A percentile compares a stretch with the other conserved stretches of the same genome.
These are phyloP conservation scores for Zonitis immaculata DNA, from an alignment of 2,888 invertebrate genomes.

Conservation along the genomic window DNA sequence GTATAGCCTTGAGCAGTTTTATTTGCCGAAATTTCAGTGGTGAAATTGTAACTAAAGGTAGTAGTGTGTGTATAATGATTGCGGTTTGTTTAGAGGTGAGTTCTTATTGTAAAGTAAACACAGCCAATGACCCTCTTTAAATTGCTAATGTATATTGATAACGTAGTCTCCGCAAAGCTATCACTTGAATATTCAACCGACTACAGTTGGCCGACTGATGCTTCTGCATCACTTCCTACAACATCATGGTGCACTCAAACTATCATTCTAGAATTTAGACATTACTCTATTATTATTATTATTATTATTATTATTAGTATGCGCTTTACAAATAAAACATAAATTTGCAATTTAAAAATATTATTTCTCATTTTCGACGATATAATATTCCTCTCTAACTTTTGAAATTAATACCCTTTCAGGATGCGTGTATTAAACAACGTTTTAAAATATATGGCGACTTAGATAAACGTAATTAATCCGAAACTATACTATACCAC, in stretches of 20 bases:
- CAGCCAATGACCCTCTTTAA: conserved; percentile 42
- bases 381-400: no score
- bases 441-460: neutral
- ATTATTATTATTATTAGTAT: no score
- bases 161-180: conserved; percentile 33
- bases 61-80: conserved; percentile 25
- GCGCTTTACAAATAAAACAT: neutral
- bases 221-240: neutral
- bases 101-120: conserved; percentile 41
- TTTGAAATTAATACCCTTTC: neutral
- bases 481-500: neutral
- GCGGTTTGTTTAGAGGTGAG: conserved; percentile 31
- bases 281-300: neutral
- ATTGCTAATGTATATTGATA: conserved; percentile 43
- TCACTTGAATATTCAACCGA: conserved; percentile 32
- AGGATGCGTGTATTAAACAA: neutral
- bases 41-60: conserved; percentile 16
- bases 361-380: no score
- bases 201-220: conserved; percentile 12
- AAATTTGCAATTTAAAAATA: no score
- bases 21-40: no score
- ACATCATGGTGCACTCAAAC: neutral
- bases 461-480: neutral
- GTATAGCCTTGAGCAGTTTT: no score
- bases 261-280: neutral